Evolutionary conservation across 2,113 vertebrate species (phyloP).

Genomic region (Vidua chalybeata): DNA sequence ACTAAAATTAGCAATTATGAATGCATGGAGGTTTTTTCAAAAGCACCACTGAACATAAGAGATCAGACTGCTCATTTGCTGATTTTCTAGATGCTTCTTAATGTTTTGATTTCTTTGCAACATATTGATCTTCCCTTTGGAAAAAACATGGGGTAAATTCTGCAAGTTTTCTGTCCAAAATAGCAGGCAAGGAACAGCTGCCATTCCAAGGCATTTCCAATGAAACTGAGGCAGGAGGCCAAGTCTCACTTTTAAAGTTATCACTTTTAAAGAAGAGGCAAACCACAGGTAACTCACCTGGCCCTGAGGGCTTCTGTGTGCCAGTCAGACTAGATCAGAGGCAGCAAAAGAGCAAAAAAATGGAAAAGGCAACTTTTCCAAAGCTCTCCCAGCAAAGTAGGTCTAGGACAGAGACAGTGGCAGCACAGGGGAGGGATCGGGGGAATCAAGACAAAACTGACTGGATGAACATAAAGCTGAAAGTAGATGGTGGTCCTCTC

Average conservation of each 20-base stretch:
- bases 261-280: background rate
- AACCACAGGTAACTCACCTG: background rate
- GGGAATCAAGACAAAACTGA: background rate
- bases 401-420: background rate
- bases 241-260: background rate
- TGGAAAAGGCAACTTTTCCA: slow-evolving; percentile 24
- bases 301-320: slow-evolving; percentile 3
- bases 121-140: background rate
- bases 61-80: background rate
- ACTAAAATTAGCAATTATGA: background rate
- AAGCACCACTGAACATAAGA: background rate
- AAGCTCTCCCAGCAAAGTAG: background rate
- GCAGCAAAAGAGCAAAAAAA: background rate
- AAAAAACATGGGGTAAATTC: background rate
- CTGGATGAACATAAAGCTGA: background rate
- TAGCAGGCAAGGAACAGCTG: background rate
- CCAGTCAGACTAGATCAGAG: slow-evolving; percentile 47
- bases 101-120: background rate
- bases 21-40: background rate
- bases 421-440: background rate
- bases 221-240: background rate
- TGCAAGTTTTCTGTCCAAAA: background rate
- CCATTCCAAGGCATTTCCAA: background rate
- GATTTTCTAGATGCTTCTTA: background rate
- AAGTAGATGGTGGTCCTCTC: background rate